phyloP scores from a whole-genome alignment of 2,113 vertebrate species.

The Ariopsis seemanni region DNA sequence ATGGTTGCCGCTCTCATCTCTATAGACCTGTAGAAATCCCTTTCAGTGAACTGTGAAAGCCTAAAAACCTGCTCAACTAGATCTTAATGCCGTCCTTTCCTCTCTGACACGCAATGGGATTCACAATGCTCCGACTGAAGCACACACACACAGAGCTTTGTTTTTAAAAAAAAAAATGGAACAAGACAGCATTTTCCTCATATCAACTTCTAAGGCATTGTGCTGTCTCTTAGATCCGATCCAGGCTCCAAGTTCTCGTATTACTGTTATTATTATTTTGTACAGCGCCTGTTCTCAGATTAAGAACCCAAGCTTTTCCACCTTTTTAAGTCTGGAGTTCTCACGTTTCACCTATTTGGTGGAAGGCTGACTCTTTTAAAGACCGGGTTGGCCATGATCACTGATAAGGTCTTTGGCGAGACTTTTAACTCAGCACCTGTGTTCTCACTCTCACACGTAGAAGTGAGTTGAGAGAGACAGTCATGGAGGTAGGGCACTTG shows the following conservation, averaged over 20 bases:
- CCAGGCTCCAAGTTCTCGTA: neutral
- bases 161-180: neutral
- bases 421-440: neutral
- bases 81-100: neutral
- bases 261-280: neutral
- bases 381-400: neutral
- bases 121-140: neutral
- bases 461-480: neutral
- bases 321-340: neutral
- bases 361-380: neutral
- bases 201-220: neutral
- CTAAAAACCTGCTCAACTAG: constrained; percentile 38
- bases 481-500: neutral
- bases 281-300: neutral
- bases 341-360: neutral
- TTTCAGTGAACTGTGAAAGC: constrained; percentile 28
- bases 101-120: constrained; percentile 17
- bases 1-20: neutral
- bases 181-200: neutral
- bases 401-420: constrained; percentile 1
- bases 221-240: neutral
- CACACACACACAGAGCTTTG: neutral
- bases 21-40: constrained; percentile 25
- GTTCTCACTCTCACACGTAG: neutral
- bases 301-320: neutral